These are phyloP conservation scores for Phalacrocorax carbo DNA, from an alignment of 2,113 vertebrate genomes.

Conservation along the genomic window DNA sequence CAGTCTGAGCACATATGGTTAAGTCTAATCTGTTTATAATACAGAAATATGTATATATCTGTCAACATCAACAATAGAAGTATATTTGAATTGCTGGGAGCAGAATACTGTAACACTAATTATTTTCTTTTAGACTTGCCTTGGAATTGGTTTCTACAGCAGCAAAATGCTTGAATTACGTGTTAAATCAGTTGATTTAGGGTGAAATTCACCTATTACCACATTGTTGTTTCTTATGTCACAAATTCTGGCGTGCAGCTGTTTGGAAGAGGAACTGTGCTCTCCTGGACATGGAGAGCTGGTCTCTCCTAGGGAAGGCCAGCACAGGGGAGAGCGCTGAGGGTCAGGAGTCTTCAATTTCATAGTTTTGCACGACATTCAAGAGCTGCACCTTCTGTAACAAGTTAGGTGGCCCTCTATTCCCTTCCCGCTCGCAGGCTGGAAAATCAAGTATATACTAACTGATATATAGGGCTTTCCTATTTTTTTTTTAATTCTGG, in stretches of 20 bases:
- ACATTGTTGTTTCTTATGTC: neutral
- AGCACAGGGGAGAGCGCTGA: accelerated
- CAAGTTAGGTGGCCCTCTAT: neutral
- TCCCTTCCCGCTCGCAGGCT: neutral
- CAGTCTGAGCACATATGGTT: neutral
- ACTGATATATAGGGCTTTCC: neutral
- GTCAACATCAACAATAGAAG: neutral
- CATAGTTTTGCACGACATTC: neutral
- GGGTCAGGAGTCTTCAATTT: neutral
- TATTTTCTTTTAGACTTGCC: neutral
- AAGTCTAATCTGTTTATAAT: neutral
- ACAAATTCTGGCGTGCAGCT: neutral
- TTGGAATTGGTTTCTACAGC: neutral
- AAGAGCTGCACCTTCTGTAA: neutral
- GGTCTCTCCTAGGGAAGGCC: neutral
- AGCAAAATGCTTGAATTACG: neutral
- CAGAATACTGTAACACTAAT: neutral
- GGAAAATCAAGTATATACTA: neutral
- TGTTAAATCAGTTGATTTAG: neutral
- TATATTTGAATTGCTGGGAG: neutral
- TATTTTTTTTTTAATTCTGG: neutral
- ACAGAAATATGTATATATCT: neutral
- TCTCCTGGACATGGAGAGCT: neutral
- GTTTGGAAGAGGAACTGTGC: neutral
- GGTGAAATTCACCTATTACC: neutral